Evolutionary conservation across 2,888 invertebrate species (phyloP).

Genomic region (Agonopterix arenella): DNA sequence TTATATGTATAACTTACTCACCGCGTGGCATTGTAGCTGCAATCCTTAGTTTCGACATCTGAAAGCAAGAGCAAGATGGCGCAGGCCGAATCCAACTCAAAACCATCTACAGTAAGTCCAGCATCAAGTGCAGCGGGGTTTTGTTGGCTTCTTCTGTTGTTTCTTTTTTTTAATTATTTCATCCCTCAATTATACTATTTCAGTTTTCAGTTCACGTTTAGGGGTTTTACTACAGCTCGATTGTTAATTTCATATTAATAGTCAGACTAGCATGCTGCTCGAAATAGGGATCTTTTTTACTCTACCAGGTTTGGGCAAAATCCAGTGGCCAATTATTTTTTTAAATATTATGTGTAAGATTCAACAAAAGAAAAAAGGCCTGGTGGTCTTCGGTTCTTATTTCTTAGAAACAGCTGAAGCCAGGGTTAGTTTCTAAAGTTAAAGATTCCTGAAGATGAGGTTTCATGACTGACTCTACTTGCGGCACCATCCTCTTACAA

Average conservation of each 20-base stretch:
- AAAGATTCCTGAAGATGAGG: no score
- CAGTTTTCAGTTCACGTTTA: neutral
- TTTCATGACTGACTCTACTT: no score
- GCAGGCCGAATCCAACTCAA: conserved; percentile 29
- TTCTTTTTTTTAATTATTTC: neutral
- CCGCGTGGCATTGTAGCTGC: conserved; percentile 52
- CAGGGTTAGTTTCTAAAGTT: no score
- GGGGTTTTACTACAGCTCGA: neutral
- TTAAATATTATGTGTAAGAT: no score
- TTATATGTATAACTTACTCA: conserved; percentile 37
- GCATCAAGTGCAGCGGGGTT: neutral
- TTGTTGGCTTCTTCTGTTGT: neutral
- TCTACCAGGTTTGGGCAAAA: no score
- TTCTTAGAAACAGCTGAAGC: no score
- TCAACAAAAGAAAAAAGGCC: no score
- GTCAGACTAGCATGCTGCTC: neutral
- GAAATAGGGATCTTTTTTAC: no score
- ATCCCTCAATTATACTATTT: neutral
- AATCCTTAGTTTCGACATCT: conserved; percentile 55
- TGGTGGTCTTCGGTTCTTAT: no score
- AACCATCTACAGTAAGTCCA: conserved; percentile 54
- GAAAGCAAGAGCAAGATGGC: conserved; percentile 38
- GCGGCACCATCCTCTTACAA: no score
- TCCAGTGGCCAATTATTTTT: no score
- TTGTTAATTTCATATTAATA: neutral